Evolutionary conservation across 2,113 vertebrate genomes (phyloP).

Genomic region (Speoplatyrhinus poulsoni): DNA sequence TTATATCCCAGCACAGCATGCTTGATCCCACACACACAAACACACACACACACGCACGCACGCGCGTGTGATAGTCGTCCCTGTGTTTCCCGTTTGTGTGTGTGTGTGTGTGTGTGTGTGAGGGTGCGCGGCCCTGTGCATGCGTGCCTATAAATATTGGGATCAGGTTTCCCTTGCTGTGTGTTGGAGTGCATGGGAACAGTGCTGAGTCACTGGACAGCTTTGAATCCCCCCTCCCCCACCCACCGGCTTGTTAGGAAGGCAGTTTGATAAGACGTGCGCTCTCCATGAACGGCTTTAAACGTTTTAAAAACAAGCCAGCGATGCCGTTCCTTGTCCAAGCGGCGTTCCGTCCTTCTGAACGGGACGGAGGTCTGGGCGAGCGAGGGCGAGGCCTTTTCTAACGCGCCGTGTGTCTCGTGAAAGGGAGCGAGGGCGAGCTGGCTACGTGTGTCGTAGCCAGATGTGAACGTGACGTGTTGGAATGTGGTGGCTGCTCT

Average conservation of each 20-base stretch:
- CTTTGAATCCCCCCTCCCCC: constrained; percentile 23
- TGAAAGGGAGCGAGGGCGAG: constrained; percentile 51
- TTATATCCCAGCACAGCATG: constrained; percentile 57
- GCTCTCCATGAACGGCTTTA: too few species aligned
- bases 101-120: too few species aligned
- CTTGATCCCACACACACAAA: constrained; percentile 6
- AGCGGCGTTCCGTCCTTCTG: too few species aligned
- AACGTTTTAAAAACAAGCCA: too few species aligned
- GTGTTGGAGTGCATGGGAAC: constrained; percentile 66
- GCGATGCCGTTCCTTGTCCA: too few species aligned
- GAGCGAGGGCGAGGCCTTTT: too few species aligned
- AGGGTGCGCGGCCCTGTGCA: too few species aligned
- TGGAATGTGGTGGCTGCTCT: constrained; percentile 73
- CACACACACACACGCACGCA: constrained; percentile 11
- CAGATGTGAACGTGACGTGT: constrained; percentile 81
- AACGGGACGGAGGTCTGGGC: too few species aligned
- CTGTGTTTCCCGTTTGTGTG: too few species aligned
- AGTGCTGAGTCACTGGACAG: constrained; percentile 70
- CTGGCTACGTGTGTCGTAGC: constrained; percentile 73
- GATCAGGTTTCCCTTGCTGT: constrained; percentile 42
- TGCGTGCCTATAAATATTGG: constrained; percentile 14
- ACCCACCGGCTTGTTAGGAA: not conserved
- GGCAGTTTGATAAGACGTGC: too few species aligned
- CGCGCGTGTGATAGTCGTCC: not conserved
- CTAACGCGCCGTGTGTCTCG: too few species aligned